phyloP scores from a whole-genome alignment of 2,888 invertebrate genomes.

The Dryadula phaetusa region DNA sequence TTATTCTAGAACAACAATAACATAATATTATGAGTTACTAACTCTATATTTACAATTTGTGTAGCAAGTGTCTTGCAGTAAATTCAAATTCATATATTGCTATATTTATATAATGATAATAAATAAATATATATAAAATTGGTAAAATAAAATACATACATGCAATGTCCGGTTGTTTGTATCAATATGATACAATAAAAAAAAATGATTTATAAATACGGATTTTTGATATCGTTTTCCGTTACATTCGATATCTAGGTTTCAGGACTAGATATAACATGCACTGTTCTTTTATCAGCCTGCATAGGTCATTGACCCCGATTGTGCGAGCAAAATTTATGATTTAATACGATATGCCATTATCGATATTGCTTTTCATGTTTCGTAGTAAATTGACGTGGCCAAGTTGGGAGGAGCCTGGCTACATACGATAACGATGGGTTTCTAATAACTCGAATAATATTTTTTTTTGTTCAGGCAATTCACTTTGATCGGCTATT shows the following conservation, averaged over 20 bases:
- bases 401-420: neutral
- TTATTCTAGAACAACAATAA: no score
- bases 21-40: no score
- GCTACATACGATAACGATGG: no score
- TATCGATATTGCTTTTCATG: slow-evolving; percentile 47
- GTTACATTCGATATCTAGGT: slow-evolving; percentile 25
- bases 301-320: slow-evolving; percentile 60
- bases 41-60: no score
- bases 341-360: slow-evolving; percentile 49
- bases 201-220: neutral
- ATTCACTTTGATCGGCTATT: no score
- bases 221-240: slow-evolving; percentile 10
- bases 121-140: no score
- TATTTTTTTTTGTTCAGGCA: no score
- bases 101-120: no score
- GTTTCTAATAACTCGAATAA: no score
- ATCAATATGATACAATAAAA: neutral
- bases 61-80: no score
- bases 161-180: neutral
- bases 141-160: neutral
- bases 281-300: slow-evolving; percentile 52
- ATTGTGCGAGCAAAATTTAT: slow-evolving; percentile 50
- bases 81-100: no score
- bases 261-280: slow-evolving; percentile 37
- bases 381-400: slow-evolving; percentile 3